Evolutionary conservation across 2,888 invertebrate species (phyloP), one percentile per base, ranked within the genome.

Genomic region (Papilio protenor): DNA sequence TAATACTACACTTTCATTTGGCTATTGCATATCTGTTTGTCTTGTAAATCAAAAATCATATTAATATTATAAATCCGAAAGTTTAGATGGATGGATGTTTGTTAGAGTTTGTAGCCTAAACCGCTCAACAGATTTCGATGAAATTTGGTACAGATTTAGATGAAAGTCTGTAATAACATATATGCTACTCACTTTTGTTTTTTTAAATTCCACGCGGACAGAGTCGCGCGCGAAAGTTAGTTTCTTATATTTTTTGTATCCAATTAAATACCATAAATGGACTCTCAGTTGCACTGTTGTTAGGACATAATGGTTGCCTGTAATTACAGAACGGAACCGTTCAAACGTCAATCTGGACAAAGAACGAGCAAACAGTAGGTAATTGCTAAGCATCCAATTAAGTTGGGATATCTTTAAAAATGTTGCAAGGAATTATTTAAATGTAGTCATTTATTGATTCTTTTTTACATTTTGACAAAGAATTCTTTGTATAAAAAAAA

Each of bases 271-370:
- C 16, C 16, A 64, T 18, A 64, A 64, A 66, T 40, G 40, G 40
- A 66, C n/a, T 33, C 33, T 18, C 40, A 40, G n/a, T 18, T 66
- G 10, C 16, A 64, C 66, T 66, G n/a, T 64, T 33, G 27, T 33
- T 33, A 40, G 40, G 18, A 66, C 66, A 66, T n/a, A 66, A 66
- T 66, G 66, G 40, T 40, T 66, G 40, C 40, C n/a, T 61, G 14
- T 66, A 66, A 66, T 66, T 40, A 66, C 66, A 16, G n/a, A 66
- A 66, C 40, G 66, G 66, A 45, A 69, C 66, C 40, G 45, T 69
- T n/a, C 12, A 69, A 69, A 66, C 66, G 66, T 66, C 66, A 66
- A 45, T 45, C 40, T 45, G 45, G 45, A 45, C 66, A 21, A 45
- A 40, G 66, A n/a, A 66, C 18, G 61, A 27, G 16, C 27, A 61